phyloP scores from a whole-genome alignment of 2,797 vertebrate genomes.

The Mergus octosetaceus region DNA sequence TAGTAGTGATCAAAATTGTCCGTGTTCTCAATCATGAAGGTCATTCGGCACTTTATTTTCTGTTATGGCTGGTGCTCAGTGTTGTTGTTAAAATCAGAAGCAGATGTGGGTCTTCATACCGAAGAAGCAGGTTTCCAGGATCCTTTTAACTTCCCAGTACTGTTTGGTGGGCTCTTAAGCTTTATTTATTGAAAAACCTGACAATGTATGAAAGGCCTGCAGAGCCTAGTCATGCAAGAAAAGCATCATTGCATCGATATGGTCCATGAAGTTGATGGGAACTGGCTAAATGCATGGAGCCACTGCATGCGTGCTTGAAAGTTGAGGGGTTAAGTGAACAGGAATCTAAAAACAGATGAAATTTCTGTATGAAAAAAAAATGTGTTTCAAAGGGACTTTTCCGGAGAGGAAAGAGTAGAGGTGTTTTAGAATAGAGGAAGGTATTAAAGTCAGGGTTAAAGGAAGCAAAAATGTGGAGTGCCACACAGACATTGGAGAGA shows the following conservation, averaged over 20 bases:
- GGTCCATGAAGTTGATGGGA: neutral
- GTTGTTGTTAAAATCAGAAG: slow-evolving; percentile 9
- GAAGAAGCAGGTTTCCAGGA: neutral
- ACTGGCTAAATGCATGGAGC: neutral
- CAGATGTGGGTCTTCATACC: neutral
- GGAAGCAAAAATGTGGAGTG: slow-evolving; percentile 14
- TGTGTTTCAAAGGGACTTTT: neutral
- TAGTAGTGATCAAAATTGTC: neutral
- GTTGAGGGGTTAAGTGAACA: neutral
- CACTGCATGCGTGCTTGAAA: neutral
- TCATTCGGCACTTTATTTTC: neutral
- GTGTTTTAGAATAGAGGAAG: neutral
- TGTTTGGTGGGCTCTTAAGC: neutral
- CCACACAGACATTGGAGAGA: neutral
- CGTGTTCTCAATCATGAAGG: neutral
- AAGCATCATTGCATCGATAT: neutral
- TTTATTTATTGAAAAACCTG: neutral
- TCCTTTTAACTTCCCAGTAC: neutral
- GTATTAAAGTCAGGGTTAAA: neutral
- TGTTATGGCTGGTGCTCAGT: neutral
- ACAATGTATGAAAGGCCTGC: neutral
- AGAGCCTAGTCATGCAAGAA: neutral
- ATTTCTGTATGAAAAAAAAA: neutral
- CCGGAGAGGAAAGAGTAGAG: neutral
- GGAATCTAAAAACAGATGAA: neutral